Evolutionary conservation across 1,140 invertebrate genomes (phyloP).

Genomic region (Dolichoris vasculosae): DNA sequence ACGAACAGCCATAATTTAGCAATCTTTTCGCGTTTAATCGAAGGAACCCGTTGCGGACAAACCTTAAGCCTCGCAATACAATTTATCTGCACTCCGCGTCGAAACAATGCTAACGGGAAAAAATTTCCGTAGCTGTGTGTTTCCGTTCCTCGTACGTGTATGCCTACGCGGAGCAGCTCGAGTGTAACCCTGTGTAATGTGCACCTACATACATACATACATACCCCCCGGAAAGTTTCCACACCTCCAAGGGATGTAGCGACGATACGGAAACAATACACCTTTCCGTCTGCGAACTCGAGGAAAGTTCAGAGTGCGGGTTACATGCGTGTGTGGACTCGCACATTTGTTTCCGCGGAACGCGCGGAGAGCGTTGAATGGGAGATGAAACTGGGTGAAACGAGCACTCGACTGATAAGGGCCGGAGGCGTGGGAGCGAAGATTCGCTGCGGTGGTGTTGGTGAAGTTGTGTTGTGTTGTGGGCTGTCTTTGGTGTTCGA

Average conservation of each 20-base stretch:
- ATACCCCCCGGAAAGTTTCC: background rate
- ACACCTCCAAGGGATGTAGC: background rate
- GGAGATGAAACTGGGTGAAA: background rate
- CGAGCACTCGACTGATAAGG: conserved; percentile 1
- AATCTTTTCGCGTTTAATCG: background rate
- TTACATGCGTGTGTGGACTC: background rate
- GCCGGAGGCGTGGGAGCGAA: background rate
- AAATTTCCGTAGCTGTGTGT: background rate
- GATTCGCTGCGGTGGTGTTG: background rate
- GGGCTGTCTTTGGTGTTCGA: too few species aligned
- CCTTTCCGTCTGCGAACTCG: background rate
- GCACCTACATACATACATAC: too few species aligned
- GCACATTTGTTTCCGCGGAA: background rate
- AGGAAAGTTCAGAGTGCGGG: background rate
- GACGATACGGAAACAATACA: background rate
- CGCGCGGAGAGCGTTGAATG: background rate
- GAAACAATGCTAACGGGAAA: background rate
- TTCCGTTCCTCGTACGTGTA: background rate
- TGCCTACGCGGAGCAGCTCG: background rate
- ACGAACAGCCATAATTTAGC: background rate
- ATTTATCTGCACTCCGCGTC: background rate
- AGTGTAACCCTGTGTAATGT: background rate
- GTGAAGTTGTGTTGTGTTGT: too few species aligned
- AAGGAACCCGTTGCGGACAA: background rate
- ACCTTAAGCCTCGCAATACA: background rate